Evolutionary conservation across 1,140 invertebrate genomes (phyloP), one percentile per base, ranked within the genome.

Genomic region (Diploscapter pachys): DNA sequence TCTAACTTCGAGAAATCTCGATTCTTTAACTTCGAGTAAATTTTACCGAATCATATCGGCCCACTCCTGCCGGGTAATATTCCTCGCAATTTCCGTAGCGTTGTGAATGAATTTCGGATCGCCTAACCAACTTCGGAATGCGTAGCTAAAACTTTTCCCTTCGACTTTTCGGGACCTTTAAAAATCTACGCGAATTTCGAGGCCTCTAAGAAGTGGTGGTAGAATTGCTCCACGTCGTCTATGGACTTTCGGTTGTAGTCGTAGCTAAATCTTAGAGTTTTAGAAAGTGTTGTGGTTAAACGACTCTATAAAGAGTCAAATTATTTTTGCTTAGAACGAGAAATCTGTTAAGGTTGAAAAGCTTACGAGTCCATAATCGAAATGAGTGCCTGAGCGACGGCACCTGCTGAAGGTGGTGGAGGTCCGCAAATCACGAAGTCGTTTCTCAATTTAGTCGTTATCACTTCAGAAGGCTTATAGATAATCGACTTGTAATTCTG

Each of bases 171-270:
- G 11, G 11, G 8, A 5, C 5, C 0, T 6, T 0, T 54, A 6
- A 68, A 53, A 6, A 68, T 55, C 57, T 55, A 68, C 66, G 66
- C 93, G 86, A 92, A 94, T 86, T 99, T 99, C 78, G 94, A 92
- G 0, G 93, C 90, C 86, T 99, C 96, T 11, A 91, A 88, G 52
- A 96, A 92, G 75, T 92, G 89, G 83, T 96, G 94, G 85, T 92
- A 93, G 0, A 89, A 85, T 2, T 91, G 75, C 4, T 81, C 72
- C 48, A 81, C 71, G 52, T 83, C 79, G 73, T 92, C 90, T 51
- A 98, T 87, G 63, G 96, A 90, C 80, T 92, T 92, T 4, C 73
- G 73, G 57, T 75, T 78, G 13, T 73, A 82, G 52, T 71, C 53
- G 13, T 73, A 72, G 54, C 59, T 72, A 2, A 63, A 57, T 49